Percentiles rank a stretch among this genome's conserved stretches.
Evolutionary conservation across 2,797 vertebrate genomes (phyloP).

Genomic region (Ambastaia sidthimunki): DNA sequence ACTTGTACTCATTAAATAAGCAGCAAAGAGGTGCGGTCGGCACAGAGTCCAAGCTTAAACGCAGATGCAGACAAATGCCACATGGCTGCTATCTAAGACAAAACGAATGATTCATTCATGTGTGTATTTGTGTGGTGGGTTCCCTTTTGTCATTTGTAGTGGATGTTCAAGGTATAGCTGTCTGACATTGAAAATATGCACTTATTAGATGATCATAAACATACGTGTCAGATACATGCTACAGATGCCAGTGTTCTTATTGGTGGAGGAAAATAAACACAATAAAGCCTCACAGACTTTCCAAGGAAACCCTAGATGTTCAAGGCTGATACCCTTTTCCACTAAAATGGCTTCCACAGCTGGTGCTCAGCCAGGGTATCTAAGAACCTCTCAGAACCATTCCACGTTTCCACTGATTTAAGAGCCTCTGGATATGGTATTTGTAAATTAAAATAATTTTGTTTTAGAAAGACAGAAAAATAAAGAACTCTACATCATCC

Average conservation of each 20-base stretch:
- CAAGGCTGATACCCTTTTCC: background rate
- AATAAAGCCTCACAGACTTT: background rate
- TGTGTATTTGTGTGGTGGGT: background rate
- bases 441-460: background rate
- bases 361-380: background rate
- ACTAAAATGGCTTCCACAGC: background rate
- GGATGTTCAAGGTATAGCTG: background rate
- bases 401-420: background rate
- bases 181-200: no score
- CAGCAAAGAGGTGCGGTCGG: constrained; percentile 20
- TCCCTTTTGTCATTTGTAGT: background rate
- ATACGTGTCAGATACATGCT: background rate
- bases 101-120: constrained; percentile 5
- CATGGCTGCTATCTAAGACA: constrained; percentile 25
- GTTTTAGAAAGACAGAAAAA: background rate
- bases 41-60: constrained; percentile 11
- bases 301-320: constrained; percentile 7
- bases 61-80: background rate
- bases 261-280: constrained; percentile 10
- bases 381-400: background rate
- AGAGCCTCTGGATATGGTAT: background rate
- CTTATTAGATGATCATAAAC: background rate
- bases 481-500: background rate
- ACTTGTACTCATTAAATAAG: constrained; percentile 22
- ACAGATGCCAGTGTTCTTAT: background rate